Conservation (phyloP, 2,888 invertebrate genomes). For the Sinohyriopsis cumingii region DNA sequence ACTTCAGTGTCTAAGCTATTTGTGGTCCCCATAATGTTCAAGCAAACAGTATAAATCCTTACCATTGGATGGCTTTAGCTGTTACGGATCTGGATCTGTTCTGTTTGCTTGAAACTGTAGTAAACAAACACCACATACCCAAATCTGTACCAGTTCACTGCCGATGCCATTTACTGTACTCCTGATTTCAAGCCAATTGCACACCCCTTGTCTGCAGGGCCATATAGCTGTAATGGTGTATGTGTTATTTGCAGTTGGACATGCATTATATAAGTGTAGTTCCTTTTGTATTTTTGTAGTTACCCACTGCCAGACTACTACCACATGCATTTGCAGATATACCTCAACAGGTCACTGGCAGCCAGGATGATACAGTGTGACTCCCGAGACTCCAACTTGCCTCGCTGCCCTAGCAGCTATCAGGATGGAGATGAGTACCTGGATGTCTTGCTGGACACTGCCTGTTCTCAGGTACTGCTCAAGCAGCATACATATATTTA, state of each 20-base stretch:
- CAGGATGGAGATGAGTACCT: slow-evolving; percentile 62
- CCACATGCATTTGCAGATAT: slow-evolving; percentile 60
- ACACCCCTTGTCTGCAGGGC: too few relatives aligned
- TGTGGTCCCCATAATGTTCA: too few relatives aligned
- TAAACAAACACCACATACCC: not conserved
- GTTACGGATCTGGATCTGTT: not conserved
- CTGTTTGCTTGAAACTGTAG: not conserved
- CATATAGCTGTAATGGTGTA: too few relatives aligned
- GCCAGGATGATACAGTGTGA: slow-evolving; percentile 61
- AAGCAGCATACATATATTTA: not conserved
- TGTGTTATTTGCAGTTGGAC: too few relatives aligned
- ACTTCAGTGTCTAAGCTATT: too few relatives aligned
- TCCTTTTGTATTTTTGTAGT: slow-evolving; percentile 38
- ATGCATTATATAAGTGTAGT: not conserved
- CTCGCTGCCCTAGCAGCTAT: slow-evolving; percentile 57
- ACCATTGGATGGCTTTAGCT: too few relatives aligned
- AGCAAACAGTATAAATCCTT: too few relatives aligned
- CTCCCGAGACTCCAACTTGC: slow-evolving; percentile 50
- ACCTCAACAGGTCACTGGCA: slow-evolving; percentile 55
- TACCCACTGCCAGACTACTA: slow-evolving; percentile 68
- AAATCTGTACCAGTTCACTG: too few relatives aligned
- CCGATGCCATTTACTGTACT: too few relatives aligned
- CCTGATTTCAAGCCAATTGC: too few relatives aligned
- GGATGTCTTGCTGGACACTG: slow-evolving; percentile 52
- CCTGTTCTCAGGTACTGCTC: slow-evolving; percentile 50